A percentile compares a stretch with the other conserved stretches of the same genome.
Conservation (phyloP, 1,140 invertebrate genomes). For the Trichogramma pretiosum region DNA sequence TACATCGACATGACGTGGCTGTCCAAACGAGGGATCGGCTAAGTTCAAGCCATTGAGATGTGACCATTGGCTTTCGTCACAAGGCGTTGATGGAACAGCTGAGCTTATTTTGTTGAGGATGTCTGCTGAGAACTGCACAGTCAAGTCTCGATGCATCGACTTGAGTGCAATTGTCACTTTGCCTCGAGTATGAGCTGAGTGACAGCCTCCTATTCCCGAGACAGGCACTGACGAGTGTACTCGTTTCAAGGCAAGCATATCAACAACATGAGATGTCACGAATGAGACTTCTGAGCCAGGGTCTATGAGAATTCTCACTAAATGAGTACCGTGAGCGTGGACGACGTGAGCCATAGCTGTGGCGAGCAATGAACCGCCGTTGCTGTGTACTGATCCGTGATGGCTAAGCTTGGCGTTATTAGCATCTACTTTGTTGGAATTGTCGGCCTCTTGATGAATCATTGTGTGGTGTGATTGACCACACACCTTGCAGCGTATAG, state of each 20-base stretch:
- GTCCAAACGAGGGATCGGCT: constrained; percentile 18
- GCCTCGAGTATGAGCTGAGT: background rate
- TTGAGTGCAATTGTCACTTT: background rate
- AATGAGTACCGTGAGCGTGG: background rate
- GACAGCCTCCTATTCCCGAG: background rate
- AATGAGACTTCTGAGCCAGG: background rate
- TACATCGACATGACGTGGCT: constrained; percentile 16
- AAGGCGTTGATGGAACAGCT: background rate
- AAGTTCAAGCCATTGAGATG: too few species aligned
- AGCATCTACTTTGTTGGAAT: background rate
- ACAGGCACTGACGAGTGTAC: background rate
- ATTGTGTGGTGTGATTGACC: background rate
- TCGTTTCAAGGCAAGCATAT: background rate
- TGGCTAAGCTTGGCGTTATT: background rate
- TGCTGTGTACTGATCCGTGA: background rate
- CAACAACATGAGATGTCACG: background rate
- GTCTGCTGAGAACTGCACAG: too few species aligned
- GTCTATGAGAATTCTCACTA: background rate
- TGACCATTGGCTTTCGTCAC: background rate
- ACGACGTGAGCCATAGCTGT: background rate
- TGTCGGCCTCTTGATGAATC: background rate
- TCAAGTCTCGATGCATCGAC: background rate
- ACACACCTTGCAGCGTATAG: background rate
- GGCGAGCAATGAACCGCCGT: background rate
- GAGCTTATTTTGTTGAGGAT: too few species aligned